Evolutionary conservation across 2,797 vertebrate species (phyloP), one percentile per base, ranked within the genome.

Genomic region (Clarias pachynema): DNA sequence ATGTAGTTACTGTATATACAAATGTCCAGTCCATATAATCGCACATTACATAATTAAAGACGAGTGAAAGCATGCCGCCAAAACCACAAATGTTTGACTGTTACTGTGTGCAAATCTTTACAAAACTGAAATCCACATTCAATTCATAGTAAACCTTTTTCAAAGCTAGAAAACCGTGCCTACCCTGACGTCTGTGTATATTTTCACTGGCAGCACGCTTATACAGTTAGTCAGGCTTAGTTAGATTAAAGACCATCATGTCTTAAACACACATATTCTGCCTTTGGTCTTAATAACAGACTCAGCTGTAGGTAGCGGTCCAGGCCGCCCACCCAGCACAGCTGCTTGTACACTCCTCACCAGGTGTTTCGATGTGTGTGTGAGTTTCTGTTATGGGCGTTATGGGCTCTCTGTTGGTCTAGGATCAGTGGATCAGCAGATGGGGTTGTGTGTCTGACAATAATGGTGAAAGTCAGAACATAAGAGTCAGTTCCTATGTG

Each of bases 211-310:
- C 63, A 79, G 65, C 72, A 82, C 57, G 24, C 56, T 63, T 84
- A 84, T 34, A 26, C 56, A 84, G 26, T 83, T 83, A 81, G 79
- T 82, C 63, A 87, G 80, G 29, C 75, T 83, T 60, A 79, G 49
- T 57, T 69, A 73, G 74, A 91, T 91, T 87, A 89, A 84, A 89
- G 90, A 82, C 81, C 57, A n/a, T 20, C 79, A 78, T 85, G 81
- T 82, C 82, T 81, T 86, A 81, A 87, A 82, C 82, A 86, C 82
- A 60, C 66, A 87, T 75, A 81, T 87, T 34, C 79, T 88, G 82
- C 68, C 86, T 88, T 88, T 87, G 83, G 87, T 88, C 73, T 72
- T 90, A 90, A 91, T 90, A 81, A 90, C 86, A 90, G 87, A 81
- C 80, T 85, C 44, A 34, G 86, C 80, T 86, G 79, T 90, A 91